Conservation (phyloP, 2,888 invertebrate genomes). For the Chromoteleia sp. region DNA sequence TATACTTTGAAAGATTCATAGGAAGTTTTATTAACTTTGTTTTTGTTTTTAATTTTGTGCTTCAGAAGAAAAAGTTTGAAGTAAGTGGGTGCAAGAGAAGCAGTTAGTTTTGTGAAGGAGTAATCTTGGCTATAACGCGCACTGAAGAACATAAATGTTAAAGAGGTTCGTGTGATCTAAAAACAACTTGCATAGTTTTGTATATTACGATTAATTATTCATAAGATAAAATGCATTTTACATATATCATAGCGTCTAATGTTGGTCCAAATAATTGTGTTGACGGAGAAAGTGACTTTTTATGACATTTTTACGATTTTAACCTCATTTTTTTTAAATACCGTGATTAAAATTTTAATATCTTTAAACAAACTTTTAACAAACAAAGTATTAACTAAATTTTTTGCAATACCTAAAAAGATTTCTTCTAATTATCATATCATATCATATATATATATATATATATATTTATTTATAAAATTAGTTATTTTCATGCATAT, state of each 20-base stretch:
- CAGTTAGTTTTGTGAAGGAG: slow-evolving; percentile 12
- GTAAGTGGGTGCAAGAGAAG: slow-evolving; percentile 15
- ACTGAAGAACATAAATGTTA: slow-evolving; percentile 12
- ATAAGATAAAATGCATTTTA: slow-evolving; percentile 3
- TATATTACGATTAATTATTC: slow-evolving; percentile 18
- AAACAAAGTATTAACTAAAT: too few species aligned
- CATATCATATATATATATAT: too few species aligned
- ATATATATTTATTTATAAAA: too few species aligned
- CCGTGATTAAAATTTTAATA: too few species aligned
- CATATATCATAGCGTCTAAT: neutral
- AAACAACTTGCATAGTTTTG: slow-evolving; percentile 12
- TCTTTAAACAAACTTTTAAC: too few species aligned
- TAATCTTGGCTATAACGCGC: neutral
- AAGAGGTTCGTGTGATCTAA: slow-evolving; percentile 15
- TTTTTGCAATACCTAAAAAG: too few species aligned
- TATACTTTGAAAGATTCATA: neutral
- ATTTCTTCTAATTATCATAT: too few species aligned
- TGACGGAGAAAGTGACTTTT: neutral
- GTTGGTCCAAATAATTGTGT: neutral
- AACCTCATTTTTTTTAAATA: too few species aligned
- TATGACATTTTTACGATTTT: neutral
- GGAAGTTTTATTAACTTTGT: neutral
- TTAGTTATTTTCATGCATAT: too few species aligned
- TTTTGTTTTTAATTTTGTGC: slow-evolving; percentile 31
- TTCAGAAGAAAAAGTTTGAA: slow-evolving; percentile 18